Conservation (phyloP, 2,888 invertebrate species). For the Tachina lurida region DNA sequence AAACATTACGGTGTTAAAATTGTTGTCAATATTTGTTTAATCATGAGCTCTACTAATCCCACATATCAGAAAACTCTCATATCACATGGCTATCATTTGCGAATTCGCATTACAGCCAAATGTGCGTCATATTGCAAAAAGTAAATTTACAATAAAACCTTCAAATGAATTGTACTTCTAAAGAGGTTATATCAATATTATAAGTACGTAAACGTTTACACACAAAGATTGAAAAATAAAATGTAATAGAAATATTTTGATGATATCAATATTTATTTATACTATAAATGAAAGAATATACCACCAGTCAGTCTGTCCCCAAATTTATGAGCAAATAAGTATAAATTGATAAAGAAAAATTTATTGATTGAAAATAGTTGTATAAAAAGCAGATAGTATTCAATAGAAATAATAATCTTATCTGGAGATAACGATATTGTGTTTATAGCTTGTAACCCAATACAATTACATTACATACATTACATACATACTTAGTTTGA, state of each 20-base stretch:
- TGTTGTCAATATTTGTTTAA: conserved; percentile 42
- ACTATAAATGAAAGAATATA: background rate
- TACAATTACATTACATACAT: background rate
- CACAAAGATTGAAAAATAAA: conserved; percentile 7
- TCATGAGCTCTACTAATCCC: conserved; percentile 17
- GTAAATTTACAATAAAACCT: conserved; percentile 7
- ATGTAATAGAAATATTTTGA: background rate
- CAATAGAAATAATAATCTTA: conserved; percentile 34
- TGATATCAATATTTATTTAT: conserved; percentile 58
- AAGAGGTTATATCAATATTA: conserved; percentile 43
- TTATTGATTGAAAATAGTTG: conserved; percentile 54
- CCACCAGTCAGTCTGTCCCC: conserved; percentile 30
- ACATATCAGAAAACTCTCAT: conserved; percentile 5
- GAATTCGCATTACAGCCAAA: conserved; percentile 4
- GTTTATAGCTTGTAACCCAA: background rate
- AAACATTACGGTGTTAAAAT: conserved; percentile 27
- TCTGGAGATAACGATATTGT: conserved; percentile 21
- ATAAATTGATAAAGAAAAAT: conserved; percentile 18
- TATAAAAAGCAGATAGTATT: conserved; percentile 28
- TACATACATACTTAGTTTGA: background rate
- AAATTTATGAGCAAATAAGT: background rate
- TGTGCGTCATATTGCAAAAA: conserved; percentile 37
- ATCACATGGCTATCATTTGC: conserved; percentile 8
- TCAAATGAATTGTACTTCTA: conserved; percentile 20
- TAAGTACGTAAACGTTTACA: background rate